Percentiles rank a stretch among this genome's conserved stretches.
phyloP scores from a whole-genome alignment of 53 echinoderm and acorn worm genomes.

The Pentamera pediparva region DNA sequence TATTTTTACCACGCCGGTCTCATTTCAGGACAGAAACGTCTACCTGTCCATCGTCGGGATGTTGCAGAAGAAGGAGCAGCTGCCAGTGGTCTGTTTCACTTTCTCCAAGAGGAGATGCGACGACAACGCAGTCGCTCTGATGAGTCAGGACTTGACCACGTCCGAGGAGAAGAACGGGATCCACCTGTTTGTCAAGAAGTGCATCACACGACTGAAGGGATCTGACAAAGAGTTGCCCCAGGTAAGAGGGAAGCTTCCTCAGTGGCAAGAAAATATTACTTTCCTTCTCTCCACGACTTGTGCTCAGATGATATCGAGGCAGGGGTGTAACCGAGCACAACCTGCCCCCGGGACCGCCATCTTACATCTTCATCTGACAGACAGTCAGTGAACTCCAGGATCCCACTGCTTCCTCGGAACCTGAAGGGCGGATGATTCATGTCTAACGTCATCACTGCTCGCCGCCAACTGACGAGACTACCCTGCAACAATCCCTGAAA shows the following conservation, averaged over 20 bases:
- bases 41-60: constrained; percentile 84
- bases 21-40: constrained; percentile 80
- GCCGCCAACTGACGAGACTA: no score
- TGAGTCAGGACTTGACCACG: constrained; percentile 78
- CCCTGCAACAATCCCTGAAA: no score
- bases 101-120: constrained; percentile 98
- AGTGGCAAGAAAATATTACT: neutral
- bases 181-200: constrained; percentile 84
- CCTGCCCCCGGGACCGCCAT: no score
- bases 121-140: constrained; percentile 68
- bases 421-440: no score
- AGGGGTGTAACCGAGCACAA: no score
- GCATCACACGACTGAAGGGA: constrained; percentile 68
- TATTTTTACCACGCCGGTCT: neutral
- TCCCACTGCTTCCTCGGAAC: no score
- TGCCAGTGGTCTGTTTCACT: constrained; percentile 90
- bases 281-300: neutral
- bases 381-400: no score
- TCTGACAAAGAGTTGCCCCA: constrained; percentile 76
- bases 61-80: constrained; percentile 86
- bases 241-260: constrained; percentile 36
- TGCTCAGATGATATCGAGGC: neutral
- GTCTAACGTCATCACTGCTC: no score
- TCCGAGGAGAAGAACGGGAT: constrained; percentile 86
- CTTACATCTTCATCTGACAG: no score